These are phyloP conservation scores for Sardina pilchardus DNA, from an alignment of 2,113 vertebrate genomes.

Conservation along the genomic window DNA sequence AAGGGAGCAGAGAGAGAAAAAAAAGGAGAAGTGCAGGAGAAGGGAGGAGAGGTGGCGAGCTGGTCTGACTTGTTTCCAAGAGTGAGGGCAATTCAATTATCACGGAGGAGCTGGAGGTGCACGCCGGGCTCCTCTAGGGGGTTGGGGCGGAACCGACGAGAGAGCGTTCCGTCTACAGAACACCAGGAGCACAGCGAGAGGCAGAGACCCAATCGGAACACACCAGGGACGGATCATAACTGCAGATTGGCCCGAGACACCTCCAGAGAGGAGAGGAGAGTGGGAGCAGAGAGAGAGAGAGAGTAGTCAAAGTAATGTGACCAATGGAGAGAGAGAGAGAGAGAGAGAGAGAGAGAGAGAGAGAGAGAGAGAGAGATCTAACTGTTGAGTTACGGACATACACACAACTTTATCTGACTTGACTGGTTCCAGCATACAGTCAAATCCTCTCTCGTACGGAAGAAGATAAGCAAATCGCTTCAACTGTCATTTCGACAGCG, in stretches of 20 bases:
- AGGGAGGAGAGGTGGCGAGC: conserved; percentile 1
- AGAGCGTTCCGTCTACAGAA: background rate
- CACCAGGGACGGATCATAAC: too few relatives aligned
- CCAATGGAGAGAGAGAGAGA: background rate
- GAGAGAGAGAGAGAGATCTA: background rate
- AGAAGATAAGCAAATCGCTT: background rate
- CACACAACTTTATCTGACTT: background rate
- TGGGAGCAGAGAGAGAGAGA: background rate
- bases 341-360: background rate
- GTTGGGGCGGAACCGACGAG: background rate
- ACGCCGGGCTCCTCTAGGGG: conserved; percentile 19
- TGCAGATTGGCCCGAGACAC: too few relatives aligned
- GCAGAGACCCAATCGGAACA: background rate
- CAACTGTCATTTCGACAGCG: background rate
- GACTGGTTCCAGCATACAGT: background rate
- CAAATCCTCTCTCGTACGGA: background rate
- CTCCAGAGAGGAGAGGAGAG: background rate
- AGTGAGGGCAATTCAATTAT: conserved; percentile 49
- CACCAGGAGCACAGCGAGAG: background rate
- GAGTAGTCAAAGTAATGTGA: background rate
- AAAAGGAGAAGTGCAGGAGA: conserved; percentile 25
- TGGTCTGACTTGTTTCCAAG: conserved; percentile 37
- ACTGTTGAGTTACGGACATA: background rate
- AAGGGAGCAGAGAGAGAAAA: conserved; percentile 4
- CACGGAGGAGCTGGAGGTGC: conserved; percentile 28